phyloP scores from a whole-genome alignment of 2,113 vertebrate genomes.

The Megaptera novaeangliae region DNA sequence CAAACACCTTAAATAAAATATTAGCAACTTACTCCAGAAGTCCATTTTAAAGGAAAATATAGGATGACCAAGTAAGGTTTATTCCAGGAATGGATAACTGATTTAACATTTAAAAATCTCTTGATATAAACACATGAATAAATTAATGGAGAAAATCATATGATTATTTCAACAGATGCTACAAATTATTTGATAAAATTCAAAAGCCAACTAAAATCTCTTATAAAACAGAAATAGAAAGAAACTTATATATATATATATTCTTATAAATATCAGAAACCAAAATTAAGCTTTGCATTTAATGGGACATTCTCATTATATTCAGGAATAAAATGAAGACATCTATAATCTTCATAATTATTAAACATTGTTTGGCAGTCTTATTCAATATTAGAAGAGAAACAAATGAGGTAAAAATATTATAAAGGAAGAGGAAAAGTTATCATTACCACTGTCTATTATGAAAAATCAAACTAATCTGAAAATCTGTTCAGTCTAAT shows the following conservation, averaged over 20 bases:
- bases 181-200: neutral
- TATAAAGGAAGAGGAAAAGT: neutral
- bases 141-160: neutral
- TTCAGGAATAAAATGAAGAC: neutral
- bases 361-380: neutral
- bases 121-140: neutral
- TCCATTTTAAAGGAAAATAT: neutral
- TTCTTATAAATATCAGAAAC: neutral
- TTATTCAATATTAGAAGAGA: neutral
- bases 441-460: neutral
- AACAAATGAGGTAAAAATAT: neutral
- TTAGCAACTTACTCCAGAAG: neutral
- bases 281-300: neutral
- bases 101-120: neutral
- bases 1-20: neutral
- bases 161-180: neutral
- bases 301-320: neutral
- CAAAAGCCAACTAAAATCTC: neutral
- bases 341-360: neutral
- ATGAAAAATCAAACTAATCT: neutral
- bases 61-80: neutral
- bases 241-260: neutral
- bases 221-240: neutral
- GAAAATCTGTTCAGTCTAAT: neutral
- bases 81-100: neutral